These are phyloP conservation scores for Elysia chlorotica DNA, from an alignment of 1,140 invertebrate species.

Conservation along the genomic window DNA sequence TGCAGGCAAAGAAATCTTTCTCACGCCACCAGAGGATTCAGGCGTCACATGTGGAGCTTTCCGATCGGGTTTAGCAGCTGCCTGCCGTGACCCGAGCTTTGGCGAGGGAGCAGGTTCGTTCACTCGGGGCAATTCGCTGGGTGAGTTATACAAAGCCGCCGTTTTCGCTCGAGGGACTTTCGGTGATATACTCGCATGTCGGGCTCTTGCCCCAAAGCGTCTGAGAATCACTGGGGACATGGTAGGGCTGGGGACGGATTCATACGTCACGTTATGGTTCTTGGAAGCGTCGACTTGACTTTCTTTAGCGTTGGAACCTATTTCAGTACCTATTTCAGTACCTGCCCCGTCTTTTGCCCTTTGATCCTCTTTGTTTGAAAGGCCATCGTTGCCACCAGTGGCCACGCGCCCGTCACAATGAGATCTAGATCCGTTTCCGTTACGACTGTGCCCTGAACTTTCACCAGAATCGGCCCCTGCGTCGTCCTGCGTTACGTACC, in stretches of 20 bases:
- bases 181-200: conserved; percentile 20
- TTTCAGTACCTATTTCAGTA: too few relatives aligned
- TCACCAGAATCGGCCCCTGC: too few relatives aligned
- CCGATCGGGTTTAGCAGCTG: background rate
- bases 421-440: background rate
- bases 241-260: conserved; percentile 1
- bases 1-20: too few relatives aligned
- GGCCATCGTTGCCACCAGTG: background rate
- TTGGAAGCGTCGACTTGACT: background rate
- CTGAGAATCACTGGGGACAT: conserved; percentile 7
- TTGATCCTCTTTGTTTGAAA: too few relatives aligned
- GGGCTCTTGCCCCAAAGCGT: conserved; percentile 7
- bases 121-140: background rate
- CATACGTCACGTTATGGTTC: background rate
- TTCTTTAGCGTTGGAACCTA: too few relatives aligned
- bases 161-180: conserved; percentile 20
- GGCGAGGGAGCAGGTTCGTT: too few relatives aligned
- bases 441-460: background rate
- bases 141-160: conserved; percentile 12
- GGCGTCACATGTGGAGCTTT: background rate
- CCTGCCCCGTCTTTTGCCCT: too few relatives aligned
- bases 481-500: background rate
- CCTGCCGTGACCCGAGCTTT: background rate
- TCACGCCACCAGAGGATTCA: background rate
- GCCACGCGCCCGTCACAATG: background rate